Conservation (phyloP, 2,113 vertebrate genomes). For the Phyllopteryx taeniolatus region DNA sequence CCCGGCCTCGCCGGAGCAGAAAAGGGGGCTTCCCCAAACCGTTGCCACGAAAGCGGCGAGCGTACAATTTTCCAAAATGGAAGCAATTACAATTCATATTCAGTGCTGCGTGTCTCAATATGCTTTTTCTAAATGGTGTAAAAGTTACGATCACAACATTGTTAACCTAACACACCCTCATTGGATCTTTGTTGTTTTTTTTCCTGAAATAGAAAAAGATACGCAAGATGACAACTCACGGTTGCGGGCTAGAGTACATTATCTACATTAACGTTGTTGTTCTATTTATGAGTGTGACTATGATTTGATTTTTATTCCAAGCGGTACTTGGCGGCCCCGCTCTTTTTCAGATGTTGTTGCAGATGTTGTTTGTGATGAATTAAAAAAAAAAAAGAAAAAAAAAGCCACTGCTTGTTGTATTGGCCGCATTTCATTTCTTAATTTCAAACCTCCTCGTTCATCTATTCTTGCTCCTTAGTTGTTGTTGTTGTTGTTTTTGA, state of each 20-base stretch:
- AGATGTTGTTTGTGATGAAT: conserved; percentile 62
- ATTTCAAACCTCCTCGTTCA: too few species aligned
- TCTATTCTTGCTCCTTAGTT: too few species aligned
- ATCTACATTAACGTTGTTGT: conserved; percentile 39
- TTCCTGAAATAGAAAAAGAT: background rate
- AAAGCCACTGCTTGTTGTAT: too few species aligned
- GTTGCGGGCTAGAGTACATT: conserved; percentile 50
- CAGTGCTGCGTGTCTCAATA: background rate
- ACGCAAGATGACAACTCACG: conserved; percentile 35
- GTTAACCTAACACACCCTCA: background rate
- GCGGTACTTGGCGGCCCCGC: conserved; percentile 40
- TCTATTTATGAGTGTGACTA: conserved; percentile 67
- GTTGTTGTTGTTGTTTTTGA: too few species aligned
- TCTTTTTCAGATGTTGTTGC: conserved; percentile 55
- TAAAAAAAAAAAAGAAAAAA: conserved; percentile 22
- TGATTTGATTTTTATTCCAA: conserved; percentile 43
- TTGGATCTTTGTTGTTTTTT: background rate
- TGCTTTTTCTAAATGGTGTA: background rate
- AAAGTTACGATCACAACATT: too few species aligned
- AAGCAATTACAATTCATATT: background rate
- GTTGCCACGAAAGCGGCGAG: background rate
- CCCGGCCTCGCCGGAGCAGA: background rate
- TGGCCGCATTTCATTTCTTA: too few species aligned
- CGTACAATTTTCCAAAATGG: background rate
- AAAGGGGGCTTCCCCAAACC: background rate